These are phyloP conservation scores for Episyrphus balteatus DNA, from an alignment of 1,140 invertebrate genomes.

Conservation along the genomic window DNA sequence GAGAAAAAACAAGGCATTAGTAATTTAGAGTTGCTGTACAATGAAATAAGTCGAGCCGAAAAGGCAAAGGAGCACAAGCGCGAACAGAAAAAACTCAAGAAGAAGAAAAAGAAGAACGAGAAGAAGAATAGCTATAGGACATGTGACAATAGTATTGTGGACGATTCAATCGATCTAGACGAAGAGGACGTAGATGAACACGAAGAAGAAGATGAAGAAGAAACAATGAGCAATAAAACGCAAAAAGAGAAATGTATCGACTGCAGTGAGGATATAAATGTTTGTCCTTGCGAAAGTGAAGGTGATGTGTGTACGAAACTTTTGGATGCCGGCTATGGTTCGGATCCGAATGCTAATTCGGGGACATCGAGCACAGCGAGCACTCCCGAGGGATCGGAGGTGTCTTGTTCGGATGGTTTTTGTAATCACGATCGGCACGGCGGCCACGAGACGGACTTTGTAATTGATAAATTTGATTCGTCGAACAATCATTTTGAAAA, in stretches of 20 bases:
- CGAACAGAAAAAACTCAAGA: slow-evolving; percentile 77
- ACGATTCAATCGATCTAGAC: neutral
- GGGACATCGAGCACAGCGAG: slow-evolving; percentile 58
- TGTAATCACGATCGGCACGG: slow-evolving; percentile 55
- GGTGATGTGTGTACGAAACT: slow-evolving; percentile 41
- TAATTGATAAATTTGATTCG: slow-evolving; percentile 13
- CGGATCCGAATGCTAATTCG: slow-evolving; percentile 50
- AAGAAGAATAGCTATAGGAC: slow-evolving; percentile 38
- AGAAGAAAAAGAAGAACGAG: slow-evolving; percentile 70
- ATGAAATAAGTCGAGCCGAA: slow-evolving; percentile 74
- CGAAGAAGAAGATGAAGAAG: slow-evolving; percentile 10
- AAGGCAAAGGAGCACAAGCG: slow-evolving; percentile 67
- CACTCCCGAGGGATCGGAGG: slow-evolving; percentile 72
- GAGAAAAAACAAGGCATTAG: slow-evolving; percentile 80
- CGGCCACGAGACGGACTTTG: slow-evolving; percentile 13
- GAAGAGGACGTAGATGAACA: slow-evolving; percentile 11
- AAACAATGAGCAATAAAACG: neutral
- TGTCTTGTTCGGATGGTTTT: slow-evolving; percentile 72
- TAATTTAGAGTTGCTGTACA: slow-evolving; percentile 69
- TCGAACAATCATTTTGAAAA: neutral
- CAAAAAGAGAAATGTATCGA: slow-evolving; percentile 16
- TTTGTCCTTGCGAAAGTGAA: slow-evolving; percentile 37
- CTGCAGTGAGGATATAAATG: slow-evolving; percentile 17
- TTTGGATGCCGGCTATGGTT: slow-evolving; percentile 77
- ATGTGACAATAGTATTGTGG: slow-evolving; percentile 9